Percentiles rank a stretch among this genome's conserved stretches.
These are phyloP conservation scores for Lasiurus cinereus DNA, from an alignment of 2,113 vertebrate genomes.

Conservation along the genomic window DNA sequence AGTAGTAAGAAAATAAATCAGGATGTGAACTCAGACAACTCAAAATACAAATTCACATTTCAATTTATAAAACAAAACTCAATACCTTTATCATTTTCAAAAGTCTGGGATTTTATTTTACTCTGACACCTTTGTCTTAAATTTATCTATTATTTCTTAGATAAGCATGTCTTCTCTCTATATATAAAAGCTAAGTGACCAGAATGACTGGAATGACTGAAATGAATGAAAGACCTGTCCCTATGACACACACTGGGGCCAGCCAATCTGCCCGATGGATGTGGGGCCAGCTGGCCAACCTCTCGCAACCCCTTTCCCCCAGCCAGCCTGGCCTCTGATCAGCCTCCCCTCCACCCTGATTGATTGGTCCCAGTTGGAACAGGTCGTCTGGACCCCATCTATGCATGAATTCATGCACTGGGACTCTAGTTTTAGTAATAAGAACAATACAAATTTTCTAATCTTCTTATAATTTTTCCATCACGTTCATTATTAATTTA, in stretches of 20 bases:
- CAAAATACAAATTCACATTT: neutral
- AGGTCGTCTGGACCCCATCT: too few species aligned
- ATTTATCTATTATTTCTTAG: neutral
- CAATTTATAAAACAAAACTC: neutral
- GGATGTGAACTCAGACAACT: neutral
- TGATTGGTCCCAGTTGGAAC: too few species aligned
- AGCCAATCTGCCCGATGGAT: too few species aligned
- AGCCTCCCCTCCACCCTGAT: too few species aligned
- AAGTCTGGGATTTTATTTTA: conserved; percentile 10
- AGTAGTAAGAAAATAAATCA: neutral
- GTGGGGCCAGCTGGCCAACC: too few species aligned
- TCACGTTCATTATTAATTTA: neutral
- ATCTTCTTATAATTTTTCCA: neutral
- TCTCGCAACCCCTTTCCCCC: accelerated
- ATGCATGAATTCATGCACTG: too few species aligned
- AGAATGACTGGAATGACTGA: too few species aligned
- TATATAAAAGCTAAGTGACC: too few species aligned
- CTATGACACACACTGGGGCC: too few species aligned
- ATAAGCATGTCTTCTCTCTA: neutral
- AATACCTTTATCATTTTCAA: neutral
- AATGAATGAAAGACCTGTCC: too few species aligned
- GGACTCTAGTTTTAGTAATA: too few species aligned
- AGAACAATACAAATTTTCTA: neutral
- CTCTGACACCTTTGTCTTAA: neutral
- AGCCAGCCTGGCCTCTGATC: too few species aligned